Percentiles rank a stretch among this genome's conserved stretches.
Conservation (phyloP, 2,797 vertebrate species). For the Epinephelus awoara region DNA sequence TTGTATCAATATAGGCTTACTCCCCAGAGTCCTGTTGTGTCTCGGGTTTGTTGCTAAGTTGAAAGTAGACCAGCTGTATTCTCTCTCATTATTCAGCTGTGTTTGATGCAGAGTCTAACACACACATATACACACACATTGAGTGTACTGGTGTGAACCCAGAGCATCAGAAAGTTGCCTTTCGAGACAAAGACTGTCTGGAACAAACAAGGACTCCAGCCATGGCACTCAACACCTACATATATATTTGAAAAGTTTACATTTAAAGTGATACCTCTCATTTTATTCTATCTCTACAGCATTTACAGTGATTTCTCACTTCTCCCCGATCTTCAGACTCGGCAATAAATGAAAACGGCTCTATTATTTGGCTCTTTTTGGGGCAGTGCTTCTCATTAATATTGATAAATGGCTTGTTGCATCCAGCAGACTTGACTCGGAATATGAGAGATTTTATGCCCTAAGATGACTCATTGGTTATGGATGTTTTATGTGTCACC, state of each 20-base stretch:
- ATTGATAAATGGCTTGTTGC: slow-evolving; percentile 43
- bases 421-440: slow-evolving; percentile 21
- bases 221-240: slow-evolving; percentile 20
- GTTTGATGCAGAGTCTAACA: slow-evolving; percentile 47
- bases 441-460: slow-evolving; percentile 20
- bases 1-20: slow-evolving; percentile 47
- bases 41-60: slow-evolving; percentile 45
- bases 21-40: slow-evolving; percentile 51
- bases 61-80: slow-evolving; percentile 57
- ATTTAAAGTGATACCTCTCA: slow-evolving; percentile 17
- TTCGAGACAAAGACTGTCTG: slow-evolving; percentile 6
- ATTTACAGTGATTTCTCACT: slow-evolving; percentile 26
- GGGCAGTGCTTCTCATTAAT: slow-evolving; percentile 36
- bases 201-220: slow-evolving; percentile 28
- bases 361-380: slow-evolving; percentile 23
- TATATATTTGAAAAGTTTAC: slow-evolving; percentile 30
- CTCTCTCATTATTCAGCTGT: slow-evolving; percentile 52
- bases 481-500: slow-evolving; percentile 36
- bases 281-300: not conserved
- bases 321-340: slow-evolving; percentile 12
- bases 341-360: slow-evolving; percentile 24
- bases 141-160: slow-evolving; percentile 34
- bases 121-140: slow-evolving; percentile 4
- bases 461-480: slow-evolving; percentile 36
- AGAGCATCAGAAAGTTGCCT: slow-evolving; percentile 28